Evolutionary conservation across 2,113 vertebrate species (phyloP).

Genomic region (Gobius niger): DNA sequence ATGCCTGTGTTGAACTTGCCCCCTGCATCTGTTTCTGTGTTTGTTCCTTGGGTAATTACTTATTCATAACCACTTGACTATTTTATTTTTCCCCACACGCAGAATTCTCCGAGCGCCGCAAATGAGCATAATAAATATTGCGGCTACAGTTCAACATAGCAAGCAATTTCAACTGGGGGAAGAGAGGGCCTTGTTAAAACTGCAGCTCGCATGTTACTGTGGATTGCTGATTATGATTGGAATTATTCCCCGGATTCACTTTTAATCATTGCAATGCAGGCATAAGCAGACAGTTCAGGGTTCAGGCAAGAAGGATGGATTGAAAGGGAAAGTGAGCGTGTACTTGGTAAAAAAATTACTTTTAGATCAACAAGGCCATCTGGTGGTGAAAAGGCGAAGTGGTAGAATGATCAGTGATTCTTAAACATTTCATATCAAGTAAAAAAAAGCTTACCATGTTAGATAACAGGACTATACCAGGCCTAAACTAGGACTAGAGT

Average conservation of each 20-base stretch:
- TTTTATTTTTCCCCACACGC: conserved; percentile 35
- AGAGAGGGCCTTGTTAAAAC: conserved; percentile 15
- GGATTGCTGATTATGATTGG: conserved; percentile 16
- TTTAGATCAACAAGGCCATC: conserved; percentile 62
- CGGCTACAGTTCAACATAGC: conserved; percentile 18
- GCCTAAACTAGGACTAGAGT: no score
- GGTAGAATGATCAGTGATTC: not conserved
- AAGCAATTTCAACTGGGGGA: conserved; percentile 13
- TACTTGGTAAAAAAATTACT: conserved; percentile 27
- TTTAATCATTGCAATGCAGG: conserved; percentile 21
- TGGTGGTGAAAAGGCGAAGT: conserved; percentile 51
- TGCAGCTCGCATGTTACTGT: conserved; percentile 16
- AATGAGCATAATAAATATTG: conserved; percentile 43
- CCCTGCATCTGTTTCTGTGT: conserved; percentile 74
- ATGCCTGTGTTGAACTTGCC: conserved; percentile 70
- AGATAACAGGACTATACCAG: no score
- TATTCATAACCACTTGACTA: conserved; percentile 62
- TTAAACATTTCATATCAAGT: no score
- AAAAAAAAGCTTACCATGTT: no score
- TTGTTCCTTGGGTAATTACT: conserved; percentile 63
- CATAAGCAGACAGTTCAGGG: conserved; percentile 28
- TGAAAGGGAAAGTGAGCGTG: conserved; percentile 13
- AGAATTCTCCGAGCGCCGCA: conserved; percentile 16
- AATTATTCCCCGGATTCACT: conserved; percentile 20
- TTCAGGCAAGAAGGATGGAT: conserved; percentile 32